Evolutionary conservation across 2,888 invertebrate species (phyloP), one percentile per base, ranked within the genome.

Genomic region (Autographa pulchrina): DNA sequence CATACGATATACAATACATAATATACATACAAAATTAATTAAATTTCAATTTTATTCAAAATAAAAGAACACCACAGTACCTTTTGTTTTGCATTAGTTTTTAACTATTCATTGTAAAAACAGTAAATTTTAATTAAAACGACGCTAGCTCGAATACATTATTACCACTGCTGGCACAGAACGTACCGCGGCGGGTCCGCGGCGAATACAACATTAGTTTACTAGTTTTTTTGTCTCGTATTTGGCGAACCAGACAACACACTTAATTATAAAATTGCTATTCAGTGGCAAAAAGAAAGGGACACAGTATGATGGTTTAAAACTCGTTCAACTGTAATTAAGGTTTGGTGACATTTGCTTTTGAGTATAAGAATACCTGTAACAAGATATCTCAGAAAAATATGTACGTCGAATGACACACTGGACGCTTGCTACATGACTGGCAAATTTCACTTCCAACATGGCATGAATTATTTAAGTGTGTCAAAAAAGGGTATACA

Each of bases 71-170:
- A 4, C 20, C 18, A 9, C 2, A 20, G 25, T 56, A 5, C 18
- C 52, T 18, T 18, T 8, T 52, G 52, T 52, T 18, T 56, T 20
- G 11, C 25, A 20, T 56, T 25, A 8, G 13, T 56, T 56, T 56
- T 56, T 13, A 56, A 56, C 25, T 56, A 25, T 56, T 25, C 20
- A 20, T 25, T 56, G 18, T 25, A 56, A 56, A 56, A 56, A 56
- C 54, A 20, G 54, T 56, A 20, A 56, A 25, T 56, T 54, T 56
- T 56, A 56, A 74, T 76, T 80, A 78, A 81, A 79, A 74, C 70
- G 75, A 76, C 78, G 76, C 76, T 69, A 58, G 69, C 65, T 61
- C 70, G 62, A 67, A 73, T 65, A 72, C 62, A 79, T 56, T 56
- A 56, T 56, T 56, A 56, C 25, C 13, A 56, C 13, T 56, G 54